Evolutionary conservation across 2,888 invertebrate genomes (phyloP).

Genomic region (Nomada fucata): DNA sequence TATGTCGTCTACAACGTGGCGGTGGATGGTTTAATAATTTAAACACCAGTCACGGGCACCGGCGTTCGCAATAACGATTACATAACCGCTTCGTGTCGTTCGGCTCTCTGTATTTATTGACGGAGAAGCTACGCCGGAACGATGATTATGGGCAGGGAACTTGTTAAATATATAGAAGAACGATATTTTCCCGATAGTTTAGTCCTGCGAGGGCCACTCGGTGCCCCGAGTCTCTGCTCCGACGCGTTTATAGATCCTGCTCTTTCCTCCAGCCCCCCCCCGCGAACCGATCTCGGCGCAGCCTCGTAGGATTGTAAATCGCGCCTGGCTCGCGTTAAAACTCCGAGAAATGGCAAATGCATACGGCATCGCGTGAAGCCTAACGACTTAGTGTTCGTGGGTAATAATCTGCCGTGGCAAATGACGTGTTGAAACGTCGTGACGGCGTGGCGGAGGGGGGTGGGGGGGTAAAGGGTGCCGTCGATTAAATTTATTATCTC

Average conservation of each 20-base stretch:
- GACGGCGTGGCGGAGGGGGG: too few relatives aligned
- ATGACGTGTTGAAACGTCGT: conserved; percentile 21
- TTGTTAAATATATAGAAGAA: conserved; percentile 57
- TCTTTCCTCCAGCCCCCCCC: background rate
- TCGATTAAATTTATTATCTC: conserved; percentile 4
- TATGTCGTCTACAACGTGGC: conserved; percentile 29
- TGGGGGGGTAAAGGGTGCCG: background rate
- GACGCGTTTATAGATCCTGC: conserved; percentile 15
- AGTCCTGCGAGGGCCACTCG: conserved; percentile 27
- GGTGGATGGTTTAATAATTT: conserved; percentile 56
- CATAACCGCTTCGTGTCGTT: conserved; percentile 53
- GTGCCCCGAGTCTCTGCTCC: conserved; percentile 2
- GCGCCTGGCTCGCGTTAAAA: conserved; percentile 23
- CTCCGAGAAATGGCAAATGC: conserved; percentile 31
- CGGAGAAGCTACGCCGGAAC: conserved; percentile 12
- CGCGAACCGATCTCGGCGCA: conserved; percentile 8
- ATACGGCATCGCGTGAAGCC: background rate
- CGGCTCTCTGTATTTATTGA: conserved; percentile 45
- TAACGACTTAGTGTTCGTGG: conserved; percentile 19
- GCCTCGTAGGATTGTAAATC: conserved; percentile 25
- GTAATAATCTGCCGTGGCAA: background rate
- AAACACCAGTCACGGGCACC: conserved; percentile 59
- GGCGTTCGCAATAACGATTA: conserved; percentile 62
- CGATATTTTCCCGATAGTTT: conserved; percentile 51
- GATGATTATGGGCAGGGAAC: conserved; percentile 29